Base-by-base conservation (phyloP, 1,140 invertebrate genomes). In the Heliothis subflexa region DNA sequence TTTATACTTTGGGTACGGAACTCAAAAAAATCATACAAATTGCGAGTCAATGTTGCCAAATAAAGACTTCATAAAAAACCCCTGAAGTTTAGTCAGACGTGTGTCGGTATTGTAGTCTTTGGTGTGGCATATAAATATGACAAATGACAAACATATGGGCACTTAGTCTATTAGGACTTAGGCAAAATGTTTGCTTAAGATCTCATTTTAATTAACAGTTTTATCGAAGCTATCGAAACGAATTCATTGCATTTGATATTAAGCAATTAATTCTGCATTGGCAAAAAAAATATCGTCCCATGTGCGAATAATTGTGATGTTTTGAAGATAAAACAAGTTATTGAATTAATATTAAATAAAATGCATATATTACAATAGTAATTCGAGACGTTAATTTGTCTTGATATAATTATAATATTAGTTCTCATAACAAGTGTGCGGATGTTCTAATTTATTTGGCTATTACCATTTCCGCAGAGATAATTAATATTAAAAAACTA, bases 71-170 rank as follows among this genome's bases (percentile, higher is more conserved):
- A 16, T 16, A 64, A 64, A 64, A 62, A 64, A 66, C 40, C 5
- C 16, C 40, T 21, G 16, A 47, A 66, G 62, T 49, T 47, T 47
- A 3, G 16, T 66, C 11, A 11, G 10, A 47, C 62, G 12, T 21
- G 47, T 47, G 40, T 64, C 62, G 33, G 18, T 47, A 45, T 14
- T 25, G 21, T n/a, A n/a, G n/a, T 40, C 25, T 40, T 10, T 10
- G 47, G 21, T 11, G 13, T 70, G 13, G 11, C 18, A 28, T 52
- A 25, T 71, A n/a, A 54, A 71, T 55, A 55, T 55, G 16, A 70
- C 50, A 40, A 70, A 73, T 57, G 55, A 21, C 54, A 25, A 47
- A 59, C 55, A 73, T n/a, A 73, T 73, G 71, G 55, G 61, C 55
- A 40, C 12, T 0, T 11, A 16, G 18, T 0, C 13, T 2, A 71